Base-by-base conservation (phyloP, 2,888 invertebrate species). In the Leptopilina myrica region DNA sequence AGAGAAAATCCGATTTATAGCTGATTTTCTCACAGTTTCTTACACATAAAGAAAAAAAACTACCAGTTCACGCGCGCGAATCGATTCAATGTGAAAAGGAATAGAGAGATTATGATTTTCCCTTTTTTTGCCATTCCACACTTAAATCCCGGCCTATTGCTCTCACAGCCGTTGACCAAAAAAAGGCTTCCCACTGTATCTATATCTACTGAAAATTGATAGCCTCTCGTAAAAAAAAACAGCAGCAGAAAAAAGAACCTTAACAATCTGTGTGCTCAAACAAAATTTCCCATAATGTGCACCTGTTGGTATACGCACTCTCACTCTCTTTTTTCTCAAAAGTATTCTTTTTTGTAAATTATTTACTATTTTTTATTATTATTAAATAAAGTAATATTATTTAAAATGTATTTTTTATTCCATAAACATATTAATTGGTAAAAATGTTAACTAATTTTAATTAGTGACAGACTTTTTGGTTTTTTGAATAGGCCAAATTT, bases 91-190 rank as follows among this genome's bases (percentile, higher is more conserved):
- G n/a, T 20, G 20, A 20, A n/a, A 59, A 7, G 59, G 59, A 59
- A 43, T 43, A 43, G 43, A 43, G 7, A 43, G 43, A 43, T 8
- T 9, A 9, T 62, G 43, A 20, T 62, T 62, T 62, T 62, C 15
- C 8, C n/a, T 56, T 46, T 5, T 46, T 49, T 49, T 49, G 11
- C 2, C 49, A 49, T 49, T 4, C 49, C 20, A 14, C 14, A 65
- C 33, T 6, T 65, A 67, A 43, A 67, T 20, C 67, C 49, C 11
- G n/a, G 14, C 15, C 43, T 67, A 67, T 62, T 62, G 62, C 67
- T 67, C 15, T 46, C 15, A 66, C 40, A 46, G 11, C 8, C 20
- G 20, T 33, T 67, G 46, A 49, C 67, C 46, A 67, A 67, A 20
- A 20, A 20, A 43, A 49, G 49, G 20, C 5, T 8, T 46, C 1